A percentile compares a stretch with the other conserved stretches of the same genome.
phyloP scores from a whole-genome alignment of 1,140 invertebrate species.

The Pinna nobilis region DNA sequence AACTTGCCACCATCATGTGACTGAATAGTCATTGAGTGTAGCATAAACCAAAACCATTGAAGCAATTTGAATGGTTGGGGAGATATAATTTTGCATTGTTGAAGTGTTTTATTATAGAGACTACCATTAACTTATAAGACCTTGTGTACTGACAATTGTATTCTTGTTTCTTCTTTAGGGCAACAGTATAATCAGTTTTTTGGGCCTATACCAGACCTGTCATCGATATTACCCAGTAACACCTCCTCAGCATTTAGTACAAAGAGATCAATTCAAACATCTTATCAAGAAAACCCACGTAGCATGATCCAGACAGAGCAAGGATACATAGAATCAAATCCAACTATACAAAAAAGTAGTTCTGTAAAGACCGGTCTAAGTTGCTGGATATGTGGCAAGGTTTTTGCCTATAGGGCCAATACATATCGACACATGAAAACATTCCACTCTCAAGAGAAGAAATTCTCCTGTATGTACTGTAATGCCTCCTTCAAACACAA shows the following conservation, averaged over 20 bases:
- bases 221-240: neutral
- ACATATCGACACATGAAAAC: neutral
- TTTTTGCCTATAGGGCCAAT: neutral
- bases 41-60: too few relatives aligned
- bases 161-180: too few relatives aligned
- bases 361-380: too few relatives aligned
- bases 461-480: neutral
- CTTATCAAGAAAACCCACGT: neutral
- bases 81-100: too few relatives aligned
- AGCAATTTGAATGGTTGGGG: too few relatives aligned
- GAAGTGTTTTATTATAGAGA: too few relatives aligned
- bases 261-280: neutral
- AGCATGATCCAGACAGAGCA: neutral
- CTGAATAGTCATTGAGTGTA: too few relatives aligned
- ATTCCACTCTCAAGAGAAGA: neutral
- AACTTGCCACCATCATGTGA: too few relatives aligned
- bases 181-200: too few relatives aligned
- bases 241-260: neutral
- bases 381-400: slow-evolving; percentile 10
- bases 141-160: too few relatives aligned
- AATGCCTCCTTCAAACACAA: slow-evolving; percentile 8
- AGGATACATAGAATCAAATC: neutral
- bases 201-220: neutral
- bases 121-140: too few relatives aligned
- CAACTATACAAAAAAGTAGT: too few relatives aligned